Percentiles rank a stretch among this genome's conserved stretches.
These are phyloP conservation scores for Lonchura striata DNA, from an alignment of 2,113 vertebrate genomes.

Conservation along the genomic window DNA sequence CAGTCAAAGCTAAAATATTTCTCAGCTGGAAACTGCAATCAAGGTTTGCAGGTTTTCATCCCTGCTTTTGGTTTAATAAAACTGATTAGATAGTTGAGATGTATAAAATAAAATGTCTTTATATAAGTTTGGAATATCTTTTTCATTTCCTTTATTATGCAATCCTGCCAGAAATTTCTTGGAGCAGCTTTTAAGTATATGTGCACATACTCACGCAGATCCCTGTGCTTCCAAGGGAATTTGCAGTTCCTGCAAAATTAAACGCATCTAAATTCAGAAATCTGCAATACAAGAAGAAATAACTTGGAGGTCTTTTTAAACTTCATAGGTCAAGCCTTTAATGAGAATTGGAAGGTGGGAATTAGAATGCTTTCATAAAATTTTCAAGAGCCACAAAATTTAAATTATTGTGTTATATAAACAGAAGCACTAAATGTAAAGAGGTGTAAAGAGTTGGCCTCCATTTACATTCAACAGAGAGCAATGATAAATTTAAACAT, in stretches of 20 bases:
- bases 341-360: background rate
- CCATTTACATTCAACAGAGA: background rate
- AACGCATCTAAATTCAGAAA: background rate
- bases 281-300: background rate
- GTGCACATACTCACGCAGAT: fast-evolving
- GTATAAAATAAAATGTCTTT: background rate
- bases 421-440: background rate
- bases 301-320: background rate
- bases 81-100: background rate
- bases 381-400: background rate
- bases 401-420: background rate
- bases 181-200: background rate
- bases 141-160: background rate
- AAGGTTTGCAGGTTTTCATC: background rate
- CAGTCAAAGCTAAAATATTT: background rate
- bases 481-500: background rate
- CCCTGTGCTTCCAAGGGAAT: background rate
- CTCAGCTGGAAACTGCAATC: background rate
- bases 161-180: background rate
- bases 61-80: background rate
- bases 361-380: background rate
- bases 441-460: background rate
- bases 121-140: background rate
- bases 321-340: background rate
- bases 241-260: background rate